These are phyloP conservation scores for Vesta saturnalis DNA, from an alignment of 2,888 invertebrate species.

Conservation along the genomic window DNA sequence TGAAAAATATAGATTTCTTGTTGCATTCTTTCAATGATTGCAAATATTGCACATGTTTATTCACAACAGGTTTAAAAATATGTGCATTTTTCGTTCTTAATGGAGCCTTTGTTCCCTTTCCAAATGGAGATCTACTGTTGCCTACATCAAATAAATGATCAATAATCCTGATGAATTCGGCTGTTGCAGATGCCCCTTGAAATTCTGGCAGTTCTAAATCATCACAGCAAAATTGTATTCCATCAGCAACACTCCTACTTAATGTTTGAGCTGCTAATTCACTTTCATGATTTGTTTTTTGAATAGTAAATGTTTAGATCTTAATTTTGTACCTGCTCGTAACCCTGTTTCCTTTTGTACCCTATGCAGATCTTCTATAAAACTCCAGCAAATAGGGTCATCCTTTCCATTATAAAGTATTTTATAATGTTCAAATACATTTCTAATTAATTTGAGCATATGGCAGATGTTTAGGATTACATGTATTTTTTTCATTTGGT, in stretches of 20 bases:
- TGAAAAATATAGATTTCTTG: background rate
- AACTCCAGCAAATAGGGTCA: background rate
- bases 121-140: background rate
- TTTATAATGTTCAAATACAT: background rate
- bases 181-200: background rate
- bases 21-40: background rate
- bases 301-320: background rate
- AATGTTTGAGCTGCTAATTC: too few relatives aligned
- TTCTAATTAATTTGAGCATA: background rate
- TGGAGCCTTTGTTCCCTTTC: background rate
- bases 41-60: too few relatives aligned
- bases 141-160: too few relatives aligned
- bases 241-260: background rate
- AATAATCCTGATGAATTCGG: too few relatives aligned
- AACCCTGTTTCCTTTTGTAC: background rate
- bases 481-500: background rate
- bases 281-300: too few relatives aligned
- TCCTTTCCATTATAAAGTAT: background rate
- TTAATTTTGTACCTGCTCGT: background rate
- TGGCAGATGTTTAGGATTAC: background rate
- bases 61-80: background rate
- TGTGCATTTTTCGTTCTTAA: background rate
- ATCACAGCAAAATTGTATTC: background rate
- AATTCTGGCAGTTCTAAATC: background rate
- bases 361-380: background rate